Base-by-base conservation (phyloP, 1,140 invertebrate genomes). In the Oryctes rhinoceros region DNA sequence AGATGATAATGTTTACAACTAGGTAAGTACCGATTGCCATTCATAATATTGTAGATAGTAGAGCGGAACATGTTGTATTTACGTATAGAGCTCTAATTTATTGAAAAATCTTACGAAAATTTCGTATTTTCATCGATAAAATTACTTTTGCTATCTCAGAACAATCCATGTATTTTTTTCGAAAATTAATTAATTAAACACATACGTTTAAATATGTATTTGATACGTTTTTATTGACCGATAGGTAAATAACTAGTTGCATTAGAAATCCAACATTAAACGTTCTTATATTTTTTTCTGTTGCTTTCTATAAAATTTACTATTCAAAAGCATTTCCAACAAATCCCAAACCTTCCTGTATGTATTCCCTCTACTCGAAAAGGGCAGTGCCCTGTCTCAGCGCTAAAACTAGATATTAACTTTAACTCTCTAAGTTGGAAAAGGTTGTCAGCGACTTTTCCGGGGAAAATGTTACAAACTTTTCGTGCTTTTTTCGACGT, bases 1-100 rank as follows among this genome's bases (percentile, higher is more conserved):
- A 86, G 85, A 82, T 86, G 85, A 85, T 85, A 80, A 86, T 86
- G 85, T 81, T 81, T 85, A 81, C 79, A 82, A 82, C 75, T 80
- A 84, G 84, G 85, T 86, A 82, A 84, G 82, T 59, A 53, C 4
- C 5, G 30, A 76, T 80, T 76, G 20, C 30, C 10, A 39, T 44
- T 39, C 39, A 59, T 35, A 59, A 24, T 80, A 15, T 35, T 78
- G 79, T 47, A 78, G 39, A 18, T 59, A 44, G 39, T 44, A 44
- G 3, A 44, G 39, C 4, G 49, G 62, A 10, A 48, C 30, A 48
- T 37, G 24, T 76, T 35, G 18, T 20, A 67, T 24, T 24, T 20
- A 67, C 39, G 24, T 4, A 18, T 20, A 67, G 0, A n/a, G 53
- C 0, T 20, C 53, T 62, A 5, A 62, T 62, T 62, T 5, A 20